phyloP scores from a whole-genome alignment of 2,888 invertebrate genomes.

The Rhodophaea formosa region DNA sequence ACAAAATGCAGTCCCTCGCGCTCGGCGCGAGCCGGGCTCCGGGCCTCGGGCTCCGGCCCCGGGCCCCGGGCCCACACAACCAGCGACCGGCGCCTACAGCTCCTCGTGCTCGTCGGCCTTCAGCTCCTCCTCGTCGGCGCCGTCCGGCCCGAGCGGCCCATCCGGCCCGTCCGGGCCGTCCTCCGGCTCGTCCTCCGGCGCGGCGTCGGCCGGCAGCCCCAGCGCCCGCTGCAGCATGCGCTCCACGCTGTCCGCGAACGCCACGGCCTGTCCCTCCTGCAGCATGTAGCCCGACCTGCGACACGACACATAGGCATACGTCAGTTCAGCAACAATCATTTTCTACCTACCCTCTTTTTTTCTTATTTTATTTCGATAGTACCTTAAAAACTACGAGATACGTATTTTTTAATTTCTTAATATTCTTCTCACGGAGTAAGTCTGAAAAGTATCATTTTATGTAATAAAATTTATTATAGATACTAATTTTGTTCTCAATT shows the following conservation, averaged over 20 bases:
- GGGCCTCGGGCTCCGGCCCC: neutral
- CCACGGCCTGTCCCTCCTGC: conserved; percentile 79
- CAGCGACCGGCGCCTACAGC: conserved; percentile 37
- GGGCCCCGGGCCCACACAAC: neutral
- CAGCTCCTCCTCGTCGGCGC: conserved; percentile 28
- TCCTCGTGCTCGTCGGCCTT: conserved; percentile 53
- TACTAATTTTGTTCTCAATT: too few relatives aligned
- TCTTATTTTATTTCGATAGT: too few relatives aligned
- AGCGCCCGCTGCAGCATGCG: conserved; percentile 90
- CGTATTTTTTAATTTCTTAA: too few relatives aligned
- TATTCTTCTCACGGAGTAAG: too few relatives aligned
- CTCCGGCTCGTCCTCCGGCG: conserved; percentile 37
- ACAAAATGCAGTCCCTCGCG: conserved; percentile 11
- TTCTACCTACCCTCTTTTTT: too few relatives aligned
- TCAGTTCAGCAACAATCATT: too few relatives aligned
- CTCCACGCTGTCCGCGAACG: conserved; percentile 95
- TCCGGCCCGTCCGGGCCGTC: conserved; percentile 32
- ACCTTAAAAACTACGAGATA: too few relatives aligned
- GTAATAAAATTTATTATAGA: too few relatives aligned
- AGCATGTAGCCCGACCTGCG: conserved; percentile 93
- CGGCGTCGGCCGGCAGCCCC: conserved; percentile 89
- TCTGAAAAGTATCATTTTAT: too few relatives aligned
- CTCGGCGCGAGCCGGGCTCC: neutral
- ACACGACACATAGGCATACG: neutral
- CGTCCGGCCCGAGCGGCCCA: conserved; percentile 19